Base-by-base conservation (phyloP, 2,888 invertebrate species). In the Patella depressa region DNA sequence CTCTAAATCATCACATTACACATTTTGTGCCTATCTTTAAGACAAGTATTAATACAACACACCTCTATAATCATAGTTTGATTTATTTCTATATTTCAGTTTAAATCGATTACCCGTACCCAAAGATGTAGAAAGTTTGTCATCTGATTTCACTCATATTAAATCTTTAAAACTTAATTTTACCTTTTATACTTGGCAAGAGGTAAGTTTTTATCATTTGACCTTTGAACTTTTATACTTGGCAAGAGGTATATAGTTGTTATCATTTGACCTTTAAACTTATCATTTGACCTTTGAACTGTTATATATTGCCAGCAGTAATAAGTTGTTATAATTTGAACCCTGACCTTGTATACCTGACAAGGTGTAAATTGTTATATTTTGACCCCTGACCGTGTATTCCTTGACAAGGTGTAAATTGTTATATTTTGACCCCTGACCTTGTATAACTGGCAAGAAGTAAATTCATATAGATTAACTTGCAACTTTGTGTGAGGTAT, bases 21-120 rank as follows among this genome's bases (percentile, higher is more conserved):
- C 34, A 34, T 34, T 34, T 34, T 34, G 34, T 34, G 3, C 0
- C 5, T 5, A 34, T 34, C 34, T 34, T 34, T 34, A 34, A 34
- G 34, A 34, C 34, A 34, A 7, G 3, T 45, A 45, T 45, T 45
- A 9, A 45, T 45, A 45, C 9, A 5, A 45, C 12, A 55, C 17
- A 17, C 3, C 19, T n/a, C 4, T 73, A n/a, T 73, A n/a, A n/a
- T 17, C 17, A 19, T 73, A 14, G 15, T 70, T 57, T 17, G 7
- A 24, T 71, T 54, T 71, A 55, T 29, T 29, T 73, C 45, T 53
- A 24, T 75, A 71, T 83, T 84, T 77, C 92, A 97, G 97, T 93
- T 95, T 95, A 88, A 97, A 97, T 92, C 93, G 94, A 45, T 92
- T 96, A 88, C 89, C 93, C 72, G 92, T 96, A 76, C 95, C 96